Evolutionary conservation across 2,113 vertebrate genomes (phyloP), one percentile per base, ranked within the genome.

Genomic region (Dendropsophus ebraccatus): DNA sequence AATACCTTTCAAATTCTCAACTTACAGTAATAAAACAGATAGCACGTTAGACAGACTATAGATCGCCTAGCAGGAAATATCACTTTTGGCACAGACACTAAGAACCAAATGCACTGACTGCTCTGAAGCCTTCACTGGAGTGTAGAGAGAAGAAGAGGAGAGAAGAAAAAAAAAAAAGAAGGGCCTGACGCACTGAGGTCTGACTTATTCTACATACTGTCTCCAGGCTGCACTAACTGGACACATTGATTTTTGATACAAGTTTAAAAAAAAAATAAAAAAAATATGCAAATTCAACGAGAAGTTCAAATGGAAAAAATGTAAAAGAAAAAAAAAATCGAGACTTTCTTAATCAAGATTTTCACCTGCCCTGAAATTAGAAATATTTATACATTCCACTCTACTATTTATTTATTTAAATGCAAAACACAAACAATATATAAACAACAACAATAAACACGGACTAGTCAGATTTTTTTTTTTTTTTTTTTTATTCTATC

Each of bases 221-320:
- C 83, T 92, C 89, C 91, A 87, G 84, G 49, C 80, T 88, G 88
- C 76, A 84, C 82, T 87, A 76, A 90, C 90, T 85, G 89, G 17
- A 30, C 89, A 90, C 88, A 95, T 16, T 92, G 92, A 95, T 92
- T 94, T 90, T 87, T 81, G n/a, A n/a, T n/a, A n/a, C n/a, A n/a
- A n/a, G n/a, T n/a, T n/a, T n/a, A n/a, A n/a, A n/a, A n/a, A n/a
- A n/a, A n/a, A n/a, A n/a, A n/a, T n/a, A n/a, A n/a, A n/a, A n/a
- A n/a, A n/a, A n/a, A n/a, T n/a, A n/a, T n/a, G n/a, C n/a, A n/a
- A n/a, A n/a, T n/a, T n/a, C n/a, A n/a, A n/a, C n/a, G n/a, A n/a
- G n/a, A n/a, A n/a, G n/a, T n/a, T n/a, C n/a, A n/a, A n/a, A n/a
- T n/a, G n/a, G n/a, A n/a, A n/a, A n/a, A n/a, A n/a, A n/a, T n/a